A percentile compares a stretch with the other conserved stretches of the same genome.
Conservation (phyloP, 1,140 invertebrate genomes). For the Aphaenogaster rudis region DNA sequence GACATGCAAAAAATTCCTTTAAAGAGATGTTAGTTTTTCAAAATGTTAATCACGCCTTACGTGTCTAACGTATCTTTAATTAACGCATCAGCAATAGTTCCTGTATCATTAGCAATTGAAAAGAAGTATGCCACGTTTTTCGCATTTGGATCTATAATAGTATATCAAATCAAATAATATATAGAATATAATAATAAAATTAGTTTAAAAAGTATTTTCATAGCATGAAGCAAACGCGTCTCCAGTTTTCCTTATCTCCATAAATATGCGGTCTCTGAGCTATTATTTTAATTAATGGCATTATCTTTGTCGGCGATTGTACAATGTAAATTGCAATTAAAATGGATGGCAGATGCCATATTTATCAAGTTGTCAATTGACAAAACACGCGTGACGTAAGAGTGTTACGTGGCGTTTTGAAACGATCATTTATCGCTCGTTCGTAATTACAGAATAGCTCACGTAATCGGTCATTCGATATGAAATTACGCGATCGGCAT, state of each 20-base stretch:
- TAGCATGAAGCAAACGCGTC: background rate
- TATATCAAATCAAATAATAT: background rate
- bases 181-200: background rate
- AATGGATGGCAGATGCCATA: background rate
- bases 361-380: constrained; percentile 25
- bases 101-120: background rate
- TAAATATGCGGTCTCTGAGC: background rate
- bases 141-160: background rate
- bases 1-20: background rate
- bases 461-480: constrained; percentile 42
- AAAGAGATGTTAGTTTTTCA: background rate
- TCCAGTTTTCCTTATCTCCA: background rate
- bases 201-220: background rate
- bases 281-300: constrained; percentile 19
- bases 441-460: constrained; percentile 30
- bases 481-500: constrained; percentile 32
- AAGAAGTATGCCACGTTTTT: background rate
- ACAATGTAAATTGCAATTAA: background rate
- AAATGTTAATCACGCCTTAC: background rate
- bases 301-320: background rate
- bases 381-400: constrained; percentile 36
- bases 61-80: background rate
- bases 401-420: constrained; percentile 22
- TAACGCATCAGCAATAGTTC: background rate
- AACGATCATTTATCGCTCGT: constrained; percentile 31